Evolutionary conservation across 2,797 vertebrate genomes (phyloP).

Genomic region (Periophthalmus magnuspinnatus): DNA sequence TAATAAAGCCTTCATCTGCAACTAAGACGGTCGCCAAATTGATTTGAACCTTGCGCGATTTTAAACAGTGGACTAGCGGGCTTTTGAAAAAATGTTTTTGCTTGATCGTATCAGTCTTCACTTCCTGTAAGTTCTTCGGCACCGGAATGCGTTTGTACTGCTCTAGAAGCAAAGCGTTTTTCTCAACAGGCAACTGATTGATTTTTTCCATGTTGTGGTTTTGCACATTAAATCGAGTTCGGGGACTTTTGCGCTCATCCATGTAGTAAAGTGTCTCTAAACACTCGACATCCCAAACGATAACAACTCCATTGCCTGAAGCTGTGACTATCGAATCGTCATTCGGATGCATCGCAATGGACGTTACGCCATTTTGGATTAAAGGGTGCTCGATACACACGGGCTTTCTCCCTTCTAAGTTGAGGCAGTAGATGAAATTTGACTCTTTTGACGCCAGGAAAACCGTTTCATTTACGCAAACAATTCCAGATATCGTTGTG

Average conservation of each 20-base stretch:
- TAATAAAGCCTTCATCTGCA: background rate
- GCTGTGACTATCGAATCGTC: background rate
- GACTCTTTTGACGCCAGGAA: slow-evolving; percentile 11
- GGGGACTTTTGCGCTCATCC: background rate
- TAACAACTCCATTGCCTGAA: slow-evolving; percentile 14
- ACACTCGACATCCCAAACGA: slow-evolving; percentile 2
- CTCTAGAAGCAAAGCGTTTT: fast-evolving
- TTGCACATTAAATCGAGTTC: fast-evolving
- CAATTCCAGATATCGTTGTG: background rate
- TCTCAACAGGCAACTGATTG: background rate
- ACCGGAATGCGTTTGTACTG: background rate
- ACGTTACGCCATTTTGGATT: slow-evolving; percentile 1
- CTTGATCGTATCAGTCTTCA: background rate
- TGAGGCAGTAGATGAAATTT: slow-evolving; percentile 10
- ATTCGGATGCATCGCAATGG: slow-evolving; percentile 1
- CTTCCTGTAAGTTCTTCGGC: background rate
- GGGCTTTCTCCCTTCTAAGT: background rate
- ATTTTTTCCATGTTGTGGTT: background rate
- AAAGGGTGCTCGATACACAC: slow-evolving; percentile 5
- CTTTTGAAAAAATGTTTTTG: background rate
- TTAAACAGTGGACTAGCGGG: background rate
- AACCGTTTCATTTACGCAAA: background rate
- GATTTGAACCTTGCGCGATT: background rate
- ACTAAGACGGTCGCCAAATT: slow-evolving; percentile 5
- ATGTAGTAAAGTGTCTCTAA: background rate